Evolutionary conservation across 2,888 invertebrate genomes (phyloP), one percentile per base, ranked within the genome.

Genomic region (Sepioteuthis lessoniana): DNA sequence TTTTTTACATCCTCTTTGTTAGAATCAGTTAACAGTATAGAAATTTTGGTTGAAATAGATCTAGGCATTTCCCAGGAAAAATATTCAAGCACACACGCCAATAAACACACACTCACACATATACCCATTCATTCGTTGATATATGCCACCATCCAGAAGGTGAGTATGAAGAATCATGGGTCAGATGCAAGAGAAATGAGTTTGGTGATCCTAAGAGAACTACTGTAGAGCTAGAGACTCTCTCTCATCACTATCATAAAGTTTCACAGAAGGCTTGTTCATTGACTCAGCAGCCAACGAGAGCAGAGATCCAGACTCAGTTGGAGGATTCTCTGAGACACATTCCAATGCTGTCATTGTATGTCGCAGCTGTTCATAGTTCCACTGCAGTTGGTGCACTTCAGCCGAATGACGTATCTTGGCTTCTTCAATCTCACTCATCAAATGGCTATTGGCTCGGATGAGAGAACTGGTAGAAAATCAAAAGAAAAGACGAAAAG

Each of bases 351-450:
- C 91, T n/a, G 91, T 19, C 47, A 91, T 91, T 19, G 91, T 91
- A n/a, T 91, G 91, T 37, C 91, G 91, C 38, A 91, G 91, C n/a
- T 91, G 91, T 31, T 91, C 91, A 91, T 91, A 91, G 42, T 91
- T 91, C 91, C 91, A 91, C 91, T 91, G 91, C 31, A 91, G 19
- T n/a, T 91, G 91, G n/a, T 91, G 91, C 31, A 91, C 91, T 31
- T 91, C 91, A n/a, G 46, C 42, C 31, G 42, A 31, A 47, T 91
- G 91, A 3, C 31, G 91, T 35, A 28, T 31, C 46, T 46, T 91
- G 25, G 42, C 16, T 91, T 91, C 91, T 25, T 91, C 91, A 91
- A 91, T 47, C 37, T 91, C 91, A 19, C 31, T 1, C 47, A 91
- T 31, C 42, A 91, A 47, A 25, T 91, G 91, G 28, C 46, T 91